phyloP scores from a whole-genome alignment of 1,140 invertebrate genomes.

The Sinella curviseta region DNA sequence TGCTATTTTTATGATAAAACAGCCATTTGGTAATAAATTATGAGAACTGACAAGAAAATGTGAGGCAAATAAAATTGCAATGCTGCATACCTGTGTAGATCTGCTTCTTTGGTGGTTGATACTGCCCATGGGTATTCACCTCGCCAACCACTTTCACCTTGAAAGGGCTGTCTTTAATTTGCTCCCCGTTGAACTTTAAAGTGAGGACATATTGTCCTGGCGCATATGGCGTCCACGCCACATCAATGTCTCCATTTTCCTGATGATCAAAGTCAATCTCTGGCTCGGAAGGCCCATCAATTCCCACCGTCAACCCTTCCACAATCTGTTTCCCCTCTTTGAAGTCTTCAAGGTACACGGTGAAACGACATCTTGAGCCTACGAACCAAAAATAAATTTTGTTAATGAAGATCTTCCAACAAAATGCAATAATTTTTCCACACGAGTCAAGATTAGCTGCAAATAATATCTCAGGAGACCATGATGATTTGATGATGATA shows the following conservation, averaged over 20 bases:
- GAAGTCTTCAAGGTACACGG: conserved; percentile 25
- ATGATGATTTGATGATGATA: background rate
- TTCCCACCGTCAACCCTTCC: background rate
- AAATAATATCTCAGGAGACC: too few species aligned
- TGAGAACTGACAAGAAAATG: too few species aligned
- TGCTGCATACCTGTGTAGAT: conserved; percentile 14
- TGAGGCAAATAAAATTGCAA: too few species aligned
- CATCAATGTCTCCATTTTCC: conserved; percentile 17
- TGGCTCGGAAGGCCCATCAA: conserved; percentile 21
- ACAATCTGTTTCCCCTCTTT: conserved; percentile 14
- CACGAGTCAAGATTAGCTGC: too few species aligned
- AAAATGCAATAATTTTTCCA: too few species aligned
- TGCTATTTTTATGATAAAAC: background rate
- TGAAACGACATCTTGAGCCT: conserved; percentile 19
- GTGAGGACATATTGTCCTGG: conserved; percentile 9
- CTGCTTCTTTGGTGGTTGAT: background rate
- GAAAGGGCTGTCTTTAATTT: conserved; percentile 28
- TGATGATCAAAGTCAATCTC: conserved; percentile 29
- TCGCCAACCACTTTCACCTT: conserved; percentile 23
- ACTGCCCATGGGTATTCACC: conserved; percentile 24
- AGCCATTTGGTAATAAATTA: too few species aligned
- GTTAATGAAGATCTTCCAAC: background rate
- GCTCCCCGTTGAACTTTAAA: conserved; percentile 10
- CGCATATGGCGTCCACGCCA: conserved; percentile 16
- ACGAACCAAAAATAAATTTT: background rate